Evolutionary conservation across 2,797 vertebrate species (phyloP), one percentile per base, ranked within the genome.

Genomic region (Helicolenus hilgendorfi): DNA sequence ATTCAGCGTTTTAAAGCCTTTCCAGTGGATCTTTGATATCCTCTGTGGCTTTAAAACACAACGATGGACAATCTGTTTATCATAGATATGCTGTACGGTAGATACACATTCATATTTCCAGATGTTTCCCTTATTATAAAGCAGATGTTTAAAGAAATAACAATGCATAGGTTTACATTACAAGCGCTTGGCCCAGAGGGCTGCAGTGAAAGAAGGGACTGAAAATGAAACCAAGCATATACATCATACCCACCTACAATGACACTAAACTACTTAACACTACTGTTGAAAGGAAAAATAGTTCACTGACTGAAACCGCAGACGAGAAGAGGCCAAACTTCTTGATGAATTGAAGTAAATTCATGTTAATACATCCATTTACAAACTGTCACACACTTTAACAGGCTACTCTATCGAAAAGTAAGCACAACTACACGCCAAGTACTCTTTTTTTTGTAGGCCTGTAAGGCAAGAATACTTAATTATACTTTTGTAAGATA

Each of bases 1-100:
- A 85, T 76, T n/a, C 22, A 24, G 24, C 29, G 2, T 69, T 86
- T 87, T 65, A 72, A 86, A 78, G 26, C 49, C 6, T 72, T 45
- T 74, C 55, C 22, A 65, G 41, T 15, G 65, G 38, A 79, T 77
- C 22, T 69, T 31, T 72, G 36, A 83, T 49, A 36, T 82, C 20
- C 7, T 58, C 11, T 55, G 56, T 24, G 33, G 29, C 29, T 22
- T 79, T 71, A 14, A 85, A 78, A 81, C 45, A 26, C 27, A 76
- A 36, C 22, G 62, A 33, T 35, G 11, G 72, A 27, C 67, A 79
- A n/a, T 33, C 6, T 1, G 7, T 80, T 74, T 56, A 7, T 55
- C 56, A 2, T 20, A 20, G 63, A 79, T 36, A 79, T 36, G 41
- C 11, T n/a, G n/a, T 31, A 26, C 1, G 27, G 9, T 26, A 18